A percentile compares a stretch with the other conserved stretches of the same genome.
phyloP scores from a whole-genome alignment of 2,113 vertebrate species.

The Taxidea taxus region DNA sequence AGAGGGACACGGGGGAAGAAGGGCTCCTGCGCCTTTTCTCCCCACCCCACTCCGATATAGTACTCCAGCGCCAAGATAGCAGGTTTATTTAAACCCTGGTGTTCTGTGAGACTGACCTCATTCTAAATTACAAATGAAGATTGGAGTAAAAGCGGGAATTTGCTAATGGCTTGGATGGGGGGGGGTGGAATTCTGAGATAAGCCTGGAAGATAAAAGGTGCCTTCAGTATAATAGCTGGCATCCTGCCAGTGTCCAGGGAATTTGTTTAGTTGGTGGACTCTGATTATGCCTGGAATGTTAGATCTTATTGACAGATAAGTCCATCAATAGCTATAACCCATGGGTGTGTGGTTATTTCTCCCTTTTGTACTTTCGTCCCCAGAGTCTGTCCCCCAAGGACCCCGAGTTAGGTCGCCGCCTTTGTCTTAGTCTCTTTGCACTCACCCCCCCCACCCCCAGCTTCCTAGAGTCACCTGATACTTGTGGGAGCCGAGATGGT shows the following conservation, averaged over 20 bases:
- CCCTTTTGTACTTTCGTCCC: slow-evolving; percentile 41
- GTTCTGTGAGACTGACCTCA: slow-evolving; percentile 20
- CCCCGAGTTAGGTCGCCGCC: slow-evolving; percentile 60
- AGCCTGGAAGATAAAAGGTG: slow-evolving; percentile 75
- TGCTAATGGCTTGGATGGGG: slow-evolving; percentile 42
- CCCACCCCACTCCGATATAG: not conserved
- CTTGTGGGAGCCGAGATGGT: slow-evolving; percentile 93
- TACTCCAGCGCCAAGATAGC: not conserved
- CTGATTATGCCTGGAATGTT: slow-evolving; percentile 88
- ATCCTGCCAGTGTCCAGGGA: slow-evolving; percentile 76
- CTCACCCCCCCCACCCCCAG: slow-evolving; percentile 65
- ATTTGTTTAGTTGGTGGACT: slow-evolving; percentile 80
- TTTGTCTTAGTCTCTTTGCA: slow-evolving; percentile 80
- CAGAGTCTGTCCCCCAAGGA: not conserved
- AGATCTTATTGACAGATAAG: slow-evolving; percentile 80
- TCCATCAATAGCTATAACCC: slow-evolving; percentile 82
- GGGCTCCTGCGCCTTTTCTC: not conserved
- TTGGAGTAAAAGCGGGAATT: slow-evolving; percentile 45
- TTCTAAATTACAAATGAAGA: slow-evolving; percentile 47
- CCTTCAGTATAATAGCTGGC: slow-evolving; percentile 82
- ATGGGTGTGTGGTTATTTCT: slow-evolving; percentile 77
- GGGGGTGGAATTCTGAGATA: slow-evolving; percentile 41
- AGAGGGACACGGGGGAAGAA: not conserved
- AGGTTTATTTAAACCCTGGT: slow-evolving; percentile 20
- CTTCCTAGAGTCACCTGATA: slow-evolving; percentile 91